Conservation (phyloP, 2,797 vertebrate species). For the Falco columbarius region DNA sequence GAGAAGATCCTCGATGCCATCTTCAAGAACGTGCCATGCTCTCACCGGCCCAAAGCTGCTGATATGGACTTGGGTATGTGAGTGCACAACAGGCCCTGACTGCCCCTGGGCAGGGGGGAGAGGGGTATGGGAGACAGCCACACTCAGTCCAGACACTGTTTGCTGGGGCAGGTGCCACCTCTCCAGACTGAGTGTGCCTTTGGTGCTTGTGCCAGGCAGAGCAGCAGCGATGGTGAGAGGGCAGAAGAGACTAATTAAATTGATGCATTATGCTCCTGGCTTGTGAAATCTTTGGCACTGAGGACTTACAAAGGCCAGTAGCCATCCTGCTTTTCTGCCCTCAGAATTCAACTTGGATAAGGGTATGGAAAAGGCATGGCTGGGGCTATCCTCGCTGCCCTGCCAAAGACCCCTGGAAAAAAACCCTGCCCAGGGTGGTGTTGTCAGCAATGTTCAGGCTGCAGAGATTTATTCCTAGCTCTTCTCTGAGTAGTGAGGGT, state of each 20-base stretch:
- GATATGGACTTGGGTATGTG: conserved; percentile 95
- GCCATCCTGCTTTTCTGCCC: background rate
- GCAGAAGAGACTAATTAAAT: background rate
- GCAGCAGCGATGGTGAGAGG: background rate
- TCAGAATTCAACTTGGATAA: background rate
- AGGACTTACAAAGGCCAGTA: background rate
- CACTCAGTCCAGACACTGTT: background rate
- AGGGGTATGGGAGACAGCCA: background rate
- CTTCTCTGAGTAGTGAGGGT: background rate
- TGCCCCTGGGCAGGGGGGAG: accelerated
- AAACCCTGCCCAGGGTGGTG: background rate
- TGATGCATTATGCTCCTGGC: background rate
- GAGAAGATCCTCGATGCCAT: conserved; percentile 98
- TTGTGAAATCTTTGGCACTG: background rate
- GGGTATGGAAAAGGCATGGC: background rate
- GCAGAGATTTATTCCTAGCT: background rate
- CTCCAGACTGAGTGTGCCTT: background rate
- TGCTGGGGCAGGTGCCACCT: background rate
- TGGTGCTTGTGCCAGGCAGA: background rate
- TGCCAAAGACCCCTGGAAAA: background rate
- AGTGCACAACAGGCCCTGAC: background rate
- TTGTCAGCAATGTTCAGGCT: background rate
- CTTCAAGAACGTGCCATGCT: conserved; percentile 97
- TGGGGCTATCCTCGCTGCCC: background rate
- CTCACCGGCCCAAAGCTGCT: conserved; percentile 92